Evolutionary conservation across 2,113 vertebrate genomes (phyloP).

Genomic region (Neolamprologus hecqui): DNA sequence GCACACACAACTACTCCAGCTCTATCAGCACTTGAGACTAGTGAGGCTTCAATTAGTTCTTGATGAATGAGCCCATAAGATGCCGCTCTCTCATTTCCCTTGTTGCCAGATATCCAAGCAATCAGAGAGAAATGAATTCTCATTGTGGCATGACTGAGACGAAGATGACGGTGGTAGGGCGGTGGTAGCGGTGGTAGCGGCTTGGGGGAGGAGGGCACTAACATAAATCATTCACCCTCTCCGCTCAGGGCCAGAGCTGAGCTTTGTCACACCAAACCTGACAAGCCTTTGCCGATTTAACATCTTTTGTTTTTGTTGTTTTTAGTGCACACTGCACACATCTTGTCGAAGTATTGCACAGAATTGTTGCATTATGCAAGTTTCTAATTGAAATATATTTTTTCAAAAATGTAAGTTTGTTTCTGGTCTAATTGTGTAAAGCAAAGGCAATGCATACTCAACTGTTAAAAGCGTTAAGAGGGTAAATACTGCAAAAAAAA

Average conservation of each 20-base stretch:
- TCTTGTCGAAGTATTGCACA: not conserved
- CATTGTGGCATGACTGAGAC: conserved; percentile 62
- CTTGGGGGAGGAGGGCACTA: not conserved
- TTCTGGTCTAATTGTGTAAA: not conserved
- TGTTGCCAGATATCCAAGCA: conserved; percentile 87
- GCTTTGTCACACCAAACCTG: conserved; percentile 8
- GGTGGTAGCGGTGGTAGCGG: not conserved
- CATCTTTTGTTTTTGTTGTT: not conserved
- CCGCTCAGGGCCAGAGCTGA: conserved; percentile 26
- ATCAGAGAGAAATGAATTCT: conserved; percentile 79
- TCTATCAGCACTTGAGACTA: conserved; percentile 94
- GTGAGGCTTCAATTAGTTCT: conserved; percentile 98
- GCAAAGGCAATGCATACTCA: not conserved
- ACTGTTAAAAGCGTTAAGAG: not conserved
- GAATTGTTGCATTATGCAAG: not conserved
- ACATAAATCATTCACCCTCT: conserved; percentile 45
- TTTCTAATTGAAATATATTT: not conserved
- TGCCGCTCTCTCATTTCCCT: conserved; percentile 90
- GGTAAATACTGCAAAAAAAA: not conserved
- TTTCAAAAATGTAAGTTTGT: not conserved
- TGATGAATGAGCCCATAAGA: conserved; percentile 98
- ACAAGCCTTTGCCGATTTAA: not conserved
- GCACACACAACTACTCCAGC: conserved; percentile 78
- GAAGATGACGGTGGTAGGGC: conserved; percentile 25
- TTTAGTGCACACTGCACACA: not conserved